These are phyloP conservation scores for Mormyrops boulengeri DNA, from an alignment of 2,797 vertebrate species.

Conservation along the genomic window DNA sequence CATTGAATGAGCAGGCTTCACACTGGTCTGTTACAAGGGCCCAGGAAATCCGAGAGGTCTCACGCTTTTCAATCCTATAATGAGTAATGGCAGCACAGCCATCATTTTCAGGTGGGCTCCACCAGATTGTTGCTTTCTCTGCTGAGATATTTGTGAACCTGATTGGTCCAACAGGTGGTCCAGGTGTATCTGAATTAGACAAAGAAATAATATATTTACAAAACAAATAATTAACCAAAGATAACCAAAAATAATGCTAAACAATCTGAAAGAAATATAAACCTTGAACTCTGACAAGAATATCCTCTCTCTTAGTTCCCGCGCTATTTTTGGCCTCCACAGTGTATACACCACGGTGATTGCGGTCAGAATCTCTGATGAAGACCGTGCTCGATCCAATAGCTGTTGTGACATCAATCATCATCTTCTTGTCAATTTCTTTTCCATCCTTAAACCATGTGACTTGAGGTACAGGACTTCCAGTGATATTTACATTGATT, in stretches of 20 bases:
- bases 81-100: slow-evolving; percentile 83
- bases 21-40: slow-evolving; percentile 86
- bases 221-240: neutral
- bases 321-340: slow-evolving; percentile 93
- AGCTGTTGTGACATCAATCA: slow-evolving; percentile 70
- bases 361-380: slow-evolving; percentile 80
- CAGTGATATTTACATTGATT: slow-evolving; percentile 77
- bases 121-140: slow-evolving; percentile 92
- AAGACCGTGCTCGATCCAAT: slow-evolving; percentile 86
- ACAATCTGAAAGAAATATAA: slow-evolving; percentile 29
- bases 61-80: slow-evolving; percentile 95
- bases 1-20: slow-evolving; percentile 85
- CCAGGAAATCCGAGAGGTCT: slow-evolving; percentile 94
- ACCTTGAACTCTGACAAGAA: slow-evolving; percentile 95
- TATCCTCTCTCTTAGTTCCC: slow-evolving; percentile 78
- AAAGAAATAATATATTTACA: neutral
- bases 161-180: slow-evolving; percentile 86
- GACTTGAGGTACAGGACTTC: slow-evolving; percentile 86
- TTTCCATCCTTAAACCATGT: slow-evolving; percentile 89
- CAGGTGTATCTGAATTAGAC: slow-evolving; percentile 75
- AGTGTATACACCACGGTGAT: slow-evolving; percentile 85
- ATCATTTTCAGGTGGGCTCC: slow-evolving; percentile 95
- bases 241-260: neutral
- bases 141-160: slow-evolving; percentile 89
- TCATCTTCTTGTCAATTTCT: slow-evolving; percentile 85